phyloP scores from a whole-genome alignment of 2,113 vertebrate genomes.

The Acrocephalus kingi region DNA sequence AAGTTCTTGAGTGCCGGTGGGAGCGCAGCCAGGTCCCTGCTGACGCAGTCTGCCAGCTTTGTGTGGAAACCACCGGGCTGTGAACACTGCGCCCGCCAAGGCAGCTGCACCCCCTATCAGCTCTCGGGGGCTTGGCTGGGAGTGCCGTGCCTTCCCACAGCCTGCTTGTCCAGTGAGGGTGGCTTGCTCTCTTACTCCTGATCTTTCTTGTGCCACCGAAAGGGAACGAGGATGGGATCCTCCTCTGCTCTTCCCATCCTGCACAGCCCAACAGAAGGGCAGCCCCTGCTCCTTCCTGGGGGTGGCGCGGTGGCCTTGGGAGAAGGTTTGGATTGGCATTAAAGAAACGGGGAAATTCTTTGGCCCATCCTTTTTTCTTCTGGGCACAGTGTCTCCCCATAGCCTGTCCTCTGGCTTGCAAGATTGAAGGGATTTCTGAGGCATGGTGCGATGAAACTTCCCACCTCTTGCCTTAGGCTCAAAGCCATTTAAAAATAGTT shows the following conservation, averaged over 20 bases:
- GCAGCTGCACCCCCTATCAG: fast-evolving
- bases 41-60: not conserved
- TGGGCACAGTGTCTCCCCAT: not conserved
- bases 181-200: not conserved
- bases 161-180: fast-evolving
- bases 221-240: not conserved
- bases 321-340: not conserved
- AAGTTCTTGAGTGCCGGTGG: not conserved
- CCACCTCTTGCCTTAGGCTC: not conserved
- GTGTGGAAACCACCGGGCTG: fast-evolving
- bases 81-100: fast-evolving
- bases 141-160: not conserved
- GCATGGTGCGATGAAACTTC: not conserved
- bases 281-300: not conserved
- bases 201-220: fast-evolving
- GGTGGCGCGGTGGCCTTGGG: not conserved
- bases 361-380: not conserved
- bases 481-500: not conserved
- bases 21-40: not conserved
- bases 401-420: not conserved
- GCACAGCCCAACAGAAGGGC: not conserved
- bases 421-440: not conserved
- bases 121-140: not conserved
- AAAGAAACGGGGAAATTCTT: not conserved
- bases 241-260: not conserved